A percentile compares a stretch with the other conserved stretches of the same genome.
phyloP scores from a whole-genome alignment of 2,113 vertebrate species.

The Centropristis striata region DNA sequence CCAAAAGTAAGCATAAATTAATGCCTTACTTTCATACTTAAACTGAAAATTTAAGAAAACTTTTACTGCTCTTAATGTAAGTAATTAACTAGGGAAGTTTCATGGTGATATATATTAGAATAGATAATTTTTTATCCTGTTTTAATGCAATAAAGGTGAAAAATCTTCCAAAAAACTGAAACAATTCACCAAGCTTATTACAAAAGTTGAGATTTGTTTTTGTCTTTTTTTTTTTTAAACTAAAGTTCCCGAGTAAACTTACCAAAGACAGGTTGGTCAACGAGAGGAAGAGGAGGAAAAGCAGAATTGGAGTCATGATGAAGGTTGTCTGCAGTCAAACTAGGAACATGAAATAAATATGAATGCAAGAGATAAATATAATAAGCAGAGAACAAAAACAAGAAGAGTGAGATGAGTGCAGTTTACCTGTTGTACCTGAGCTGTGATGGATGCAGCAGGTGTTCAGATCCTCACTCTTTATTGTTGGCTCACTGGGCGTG shows the following conservation, averaged over 20 bases:
- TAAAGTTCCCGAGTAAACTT: not conserved
- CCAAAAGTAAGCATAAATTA: too few species aligned
- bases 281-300: constrained; percentile 40
- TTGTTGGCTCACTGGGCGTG: not conserved
- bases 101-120: too few species aligned
- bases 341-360: not conserved
- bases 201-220: not conserved
- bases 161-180: not conserved
- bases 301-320: constrained; percentile 39
- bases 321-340: not conserved
- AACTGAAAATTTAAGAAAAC: too few species aligned
- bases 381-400: not conserved
- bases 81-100: too few species aligned
- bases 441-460: constrained; percentile 11
- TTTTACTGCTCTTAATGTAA: too few species aligned
- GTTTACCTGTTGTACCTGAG: constrained; percentile 9
- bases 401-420: not conserved
- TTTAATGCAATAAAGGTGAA: too few species aligned
- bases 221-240: too few species aligned
- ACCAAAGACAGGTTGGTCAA: not conserved
- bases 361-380: not conserved
- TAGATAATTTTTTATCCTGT: too few species aligned
- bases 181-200: too few species aligned
- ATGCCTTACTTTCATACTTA: too few species aligned
- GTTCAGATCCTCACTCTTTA: constrained; percentile 11